Conservation (phyloP, 2,113 vertebrate species). For the Glaucomys volans region DNA sequence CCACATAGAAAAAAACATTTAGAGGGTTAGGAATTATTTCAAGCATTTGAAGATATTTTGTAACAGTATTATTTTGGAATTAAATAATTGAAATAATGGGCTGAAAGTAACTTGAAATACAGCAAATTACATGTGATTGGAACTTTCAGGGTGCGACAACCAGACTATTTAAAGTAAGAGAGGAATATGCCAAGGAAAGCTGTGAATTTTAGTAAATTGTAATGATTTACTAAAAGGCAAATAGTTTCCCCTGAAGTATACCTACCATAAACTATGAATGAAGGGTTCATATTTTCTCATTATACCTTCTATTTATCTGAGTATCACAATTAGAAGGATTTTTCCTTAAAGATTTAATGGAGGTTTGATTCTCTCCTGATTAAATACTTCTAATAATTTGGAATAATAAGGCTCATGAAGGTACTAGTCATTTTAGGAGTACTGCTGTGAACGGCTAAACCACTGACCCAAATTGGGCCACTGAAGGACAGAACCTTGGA, state of each 20-base stretch:
- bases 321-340: neutral
- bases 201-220: conserved; percentile 6
- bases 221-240: neutral
- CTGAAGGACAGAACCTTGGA: neutral
- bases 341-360: neutral
- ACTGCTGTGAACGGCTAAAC: neutral
- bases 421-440: neutral
- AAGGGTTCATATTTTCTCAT: neutral
- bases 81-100: conserved; percentile 43
- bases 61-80: conserved; percentile 49
- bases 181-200: neutral
- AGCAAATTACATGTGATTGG: conserved; percentile 1
- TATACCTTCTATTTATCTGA: neutral
- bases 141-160: neutral
- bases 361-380: conserved; percentile 32
- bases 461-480: neutral
- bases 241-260: neutral
- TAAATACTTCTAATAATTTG: neutral
- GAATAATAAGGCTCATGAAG: neutral
- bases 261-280: neutral
- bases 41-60: conserved; percentile 48
- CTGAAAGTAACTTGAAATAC: conserved; percentile 51
- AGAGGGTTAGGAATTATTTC: conserved; percentile 42
- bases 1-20: neutral
- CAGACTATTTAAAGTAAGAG: conserved; percentile 28